Evolutionary conservation across 2,113 vertebrate genomes (phyloP).

Genomic region (Python bivittatus): DNA sequence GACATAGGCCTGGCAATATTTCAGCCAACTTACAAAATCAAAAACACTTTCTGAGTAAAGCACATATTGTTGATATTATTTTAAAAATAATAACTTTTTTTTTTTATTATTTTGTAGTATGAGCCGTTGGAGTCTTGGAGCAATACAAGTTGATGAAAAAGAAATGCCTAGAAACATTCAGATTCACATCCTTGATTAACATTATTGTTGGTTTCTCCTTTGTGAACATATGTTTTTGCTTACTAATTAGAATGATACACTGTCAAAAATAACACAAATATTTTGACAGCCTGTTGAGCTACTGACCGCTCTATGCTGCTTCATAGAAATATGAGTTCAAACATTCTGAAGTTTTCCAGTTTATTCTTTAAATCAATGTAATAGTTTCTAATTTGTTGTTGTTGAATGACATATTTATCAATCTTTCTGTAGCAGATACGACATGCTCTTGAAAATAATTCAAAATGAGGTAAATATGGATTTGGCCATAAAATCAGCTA

Average conservation of each 20-base stretch:
- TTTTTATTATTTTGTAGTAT: neutral
- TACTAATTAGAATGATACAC: constrained; percentile 40
- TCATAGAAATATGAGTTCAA: constrained; percentile 44
- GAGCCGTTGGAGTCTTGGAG: neutral
- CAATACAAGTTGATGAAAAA: neutral
- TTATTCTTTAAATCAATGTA: constrained; percentile 61
- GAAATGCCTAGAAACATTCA: neutral
- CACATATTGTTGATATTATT: neutral
- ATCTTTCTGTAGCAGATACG: constrained; percentile 43
- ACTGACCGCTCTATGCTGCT: constrained; percentile 22
- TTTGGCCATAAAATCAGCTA: constrained; percentile 40
- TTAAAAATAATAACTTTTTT: neutral
- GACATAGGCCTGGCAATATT: neutral
- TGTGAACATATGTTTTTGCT: constrained; percentile 48
- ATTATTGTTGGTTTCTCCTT: neutral
- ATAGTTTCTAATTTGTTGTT: constrained; percentile 28
- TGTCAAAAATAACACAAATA: constrained; percentile 30
- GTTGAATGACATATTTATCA: constrained; percentile 58
- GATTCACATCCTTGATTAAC: neutral
- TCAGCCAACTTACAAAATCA: neutral
- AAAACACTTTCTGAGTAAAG: neutral
- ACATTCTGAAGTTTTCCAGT: constrained; percentile 39
- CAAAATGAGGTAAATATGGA: neutral
- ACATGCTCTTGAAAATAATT: constrained; percentile 53
- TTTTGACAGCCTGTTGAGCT: constrained; percentile 25